Conservation (phyloP, 92 coral and sea anemone species). For the Anthopleura xanthogrammica region DNA sequence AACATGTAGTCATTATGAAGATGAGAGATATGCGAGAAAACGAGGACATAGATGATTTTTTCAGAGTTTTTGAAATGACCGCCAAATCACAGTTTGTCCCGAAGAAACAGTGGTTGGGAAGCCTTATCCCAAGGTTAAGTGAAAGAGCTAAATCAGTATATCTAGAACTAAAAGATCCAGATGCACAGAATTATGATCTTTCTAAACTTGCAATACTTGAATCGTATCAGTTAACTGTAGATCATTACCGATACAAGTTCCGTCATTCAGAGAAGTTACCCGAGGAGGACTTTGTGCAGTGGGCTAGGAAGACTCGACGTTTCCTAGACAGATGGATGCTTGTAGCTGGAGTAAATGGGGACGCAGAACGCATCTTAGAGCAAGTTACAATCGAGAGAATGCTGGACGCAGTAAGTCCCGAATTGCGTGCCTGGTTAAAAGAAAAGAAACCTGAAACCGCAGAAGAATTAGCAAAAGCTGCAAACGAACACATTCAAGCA, state of each 20-base stretch:
- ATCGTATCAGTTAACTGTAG: conserved; percentile 52
- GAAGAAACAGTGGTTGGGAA: conserved; percentile 54
- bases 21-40: conserved; percentile 58
- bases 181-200: conserved; percentile 40
- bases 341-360: conserved; percentile 50
- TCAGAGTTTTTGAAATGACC: conserved; percentile 62
- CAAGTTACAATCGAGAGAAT: conserved; percentile 50
- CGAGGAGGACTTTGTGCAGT: conserved; percentile 61
- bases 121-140: conserved; percentile 43
- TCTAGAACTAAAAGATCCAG: conserved; percentile 48
- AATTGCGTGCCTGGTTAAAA: conserved; percentile 53
- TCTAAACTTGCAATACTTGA: conserved; percentile 45
- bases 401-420: conserved; percentile 60
- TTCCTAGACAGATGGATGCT: conserved; percentile 56
- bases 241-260: conserved; percentile 58
- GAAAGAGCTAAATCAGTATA: conserved; percentile 60
- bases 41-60: conserved; percentile 60
- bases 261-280: conserved; percentile 50
- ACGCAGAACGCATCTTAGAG: conserved; percentile 38
- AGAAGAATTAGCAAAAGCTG: conserved; percentile 47
- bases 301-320: conserved; percentile 59
- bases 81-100: conserved; percentile 53
- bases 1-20: neutral
- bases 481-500: conserved; percentile 54
- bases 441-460: conserved; percentile 49